phyloP scores from a whole-genome alignment of 2,113 vertebrate genomes.

The Laticauda colubrina region DNA sequence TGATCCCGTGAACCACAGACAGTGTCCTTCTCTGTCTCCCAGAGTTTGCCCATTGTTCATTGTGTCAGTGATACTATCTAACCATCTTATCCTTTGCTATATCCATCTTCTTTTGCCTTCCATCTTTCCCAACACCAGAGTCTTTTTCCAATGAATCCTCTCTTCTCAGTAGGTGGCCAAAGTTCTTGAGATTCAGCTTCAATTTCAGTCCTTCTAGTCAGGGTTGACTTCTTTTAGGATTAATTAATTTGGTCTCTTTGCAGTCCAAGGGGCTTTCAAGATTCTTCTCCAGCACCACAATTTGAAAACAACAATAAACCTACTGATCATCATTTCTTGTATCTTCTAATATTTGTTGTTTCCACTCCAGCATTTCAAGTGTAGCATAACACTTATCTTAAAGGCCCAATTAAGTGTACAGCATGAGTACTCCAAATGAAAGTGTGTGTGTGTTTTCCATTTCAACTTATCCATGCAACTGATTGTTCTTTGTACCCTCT shows the following conservation, averaged over 20 bases:
- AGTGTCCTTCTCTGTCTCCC: no score
- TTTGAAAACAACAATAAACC: not conserved
- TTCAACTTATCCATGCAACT: not conserved
- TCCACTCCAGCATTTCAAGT: not conserved
- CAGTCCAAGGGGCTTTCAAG: not conserved
- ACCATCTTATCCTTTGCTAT: not conserved
- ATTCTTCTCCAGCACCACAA: not conserved
- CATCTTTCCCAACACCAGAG: not conserved
- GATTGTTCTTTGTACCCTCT: not conserved
- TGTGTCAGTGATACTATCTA: not conserved
- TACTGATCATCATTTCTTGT: not conserved
- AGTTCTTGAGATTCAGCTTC: not conserved
- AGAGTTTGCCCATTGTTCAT: no score
- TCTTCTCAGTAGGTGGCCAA: not conserved
- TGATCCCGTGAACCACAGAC: no score
- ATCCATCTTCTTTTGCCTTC: not conserved
- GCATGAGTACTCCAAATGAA: not conserved
- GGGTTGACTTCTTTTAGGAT: not conserved
- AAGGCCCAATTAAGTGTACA: not conserved
- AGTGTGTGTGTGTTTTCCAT: not conserved
- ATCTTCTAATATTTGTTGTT: not conserved
- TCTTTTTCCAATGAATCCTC: not conserved
- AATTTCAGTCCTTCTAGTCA: not conserved
- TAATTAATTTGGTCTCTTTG: not conserved
- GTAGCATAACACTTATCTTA: not conserved